Evolutionary conservation across 2,113 vertebrate genomes (phyloP).

Genomic region (Panthera uncia): DNA sequence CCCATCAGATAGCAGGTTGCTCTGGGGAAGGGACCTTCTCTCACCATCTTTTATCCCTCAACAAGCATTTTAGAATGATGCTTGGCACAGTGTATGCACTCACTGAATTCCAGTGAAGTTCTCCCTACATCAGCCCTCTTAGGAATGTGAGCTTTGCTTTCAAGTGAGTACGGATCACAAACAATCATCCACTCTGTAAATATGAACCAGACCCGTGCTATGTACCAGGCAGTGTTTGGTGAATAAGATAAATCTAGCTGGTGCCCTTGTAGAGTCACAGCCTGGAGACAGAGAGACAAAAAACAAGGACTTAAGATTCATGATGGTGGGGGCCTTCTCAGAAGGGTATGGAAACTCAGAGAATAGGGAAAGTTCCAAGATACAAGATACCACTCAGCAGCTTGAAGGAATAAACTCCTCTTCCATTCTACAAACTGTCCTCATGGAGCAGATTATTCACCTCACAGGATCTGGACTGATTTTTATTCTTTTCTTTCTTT

Average conservation of each 20-base stretch:
- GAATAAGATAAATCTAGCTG: neutral
- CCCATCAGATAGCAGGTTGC: neutral
- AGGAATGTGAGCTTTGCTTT: neutral
- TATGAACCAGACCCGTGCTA: neutral
- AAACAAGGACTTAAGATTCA: neutral
- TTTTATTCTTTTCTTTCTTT: neutral
- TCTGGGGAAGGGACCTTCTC: neutral
- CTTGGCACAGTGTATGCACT: neutral
- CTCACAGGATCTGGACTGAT: neutral
- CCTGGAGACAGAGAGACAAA: neutral
- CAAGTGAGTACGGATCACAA: neutral
- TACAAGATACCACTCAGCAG: neutral
- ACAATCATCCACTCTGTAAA: neutral
- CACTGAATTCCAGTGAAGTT: neutral
- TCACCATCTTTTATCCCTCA: neutral
- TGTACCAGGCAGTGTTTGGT: neutral
- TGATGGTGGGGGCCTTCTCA: neutral
- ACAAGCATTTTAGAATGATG: neutral
- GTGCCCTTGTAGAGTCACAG: neutral
- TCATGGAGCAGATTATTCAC: neutral
- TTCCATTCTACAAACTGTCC: neutral
- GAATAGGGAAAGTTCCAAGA: neutral
- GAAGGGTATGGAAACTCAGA: neutral
- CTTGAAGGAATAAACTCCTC: neutral
- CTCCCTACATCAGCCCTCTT: neutral